Evolutionary conservation across 2,888 invertebrate genomes (phyloP).

Genomic region (Eupithecia tripunctaria): DNA sequence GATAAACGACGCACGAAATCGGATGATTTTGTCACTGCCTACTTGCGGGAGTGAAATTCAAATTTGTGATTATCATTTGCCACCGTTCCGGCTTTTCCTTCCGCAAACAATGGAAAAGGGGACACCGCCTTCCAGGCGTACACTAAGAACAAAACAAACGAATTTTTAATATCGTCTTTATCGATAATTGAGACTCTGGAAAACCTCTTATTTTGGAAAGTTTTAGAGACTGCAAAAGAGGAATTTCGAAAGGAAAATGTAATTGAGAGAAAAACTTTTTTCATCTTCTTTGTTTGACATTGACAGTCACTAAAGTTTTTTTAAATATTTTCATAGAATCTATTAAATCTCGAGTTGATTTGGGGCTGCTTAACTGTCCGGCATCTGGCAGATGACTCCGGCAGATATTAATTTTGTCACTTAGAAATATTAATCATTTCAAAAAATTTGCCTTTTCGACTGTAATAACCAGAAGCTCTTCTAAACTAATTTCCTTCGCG

Average conservation of each 20-base stretch:
- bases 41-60: conserved; percentile 78
- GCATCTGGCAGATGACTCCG: conserved; percentile 72
- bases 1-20: conserved; percentile 79
- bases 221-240: conserved; percentile 82
- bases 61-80: conserved; percentile 81
- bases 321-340: conserved; percentile 79
- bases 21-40: conserved; percentile 74
- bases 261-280: conserved; percentile 83
- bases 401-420: conserved; percentile 65
- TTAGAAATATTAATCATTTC: conserved; percentile 31
- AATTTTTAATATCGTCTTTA: conserved; percentile 85
- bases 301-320: conserved; percentile 80
- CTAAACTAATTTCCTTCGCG: conserved; percentile 23
- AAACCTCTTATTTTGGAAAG: conserved; percentile 84
- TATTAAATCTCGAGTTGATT: conserved; percentile 82
- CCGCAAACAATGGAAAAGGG: conserved; percentile 81
- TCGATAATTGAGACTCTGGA: conserved; percentile 84
- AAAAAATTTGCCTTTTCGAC: conserved; percentile 19
- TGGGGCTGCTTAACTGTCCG: conserved; percentile 70
- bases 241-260: conserved; percentile 80
- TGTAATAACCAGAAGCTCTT: conserved; percentile 31
- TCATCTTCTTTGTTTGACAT: conserved; percentile 85
- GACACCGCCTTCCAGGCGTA: conserved; percentile 76
- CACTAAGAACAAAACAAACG: conserved; percentile 84
- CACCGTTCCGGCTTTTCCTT: conserved; percentile 74